Percentiles rank a stretch among this genome's conserved stretches.
These are phyloP conservation scores for Euspilapteryx auroguttella DNA, from an alignment of 2,888 invertebrate genomes.

Conservation along the genomic window DNA sequence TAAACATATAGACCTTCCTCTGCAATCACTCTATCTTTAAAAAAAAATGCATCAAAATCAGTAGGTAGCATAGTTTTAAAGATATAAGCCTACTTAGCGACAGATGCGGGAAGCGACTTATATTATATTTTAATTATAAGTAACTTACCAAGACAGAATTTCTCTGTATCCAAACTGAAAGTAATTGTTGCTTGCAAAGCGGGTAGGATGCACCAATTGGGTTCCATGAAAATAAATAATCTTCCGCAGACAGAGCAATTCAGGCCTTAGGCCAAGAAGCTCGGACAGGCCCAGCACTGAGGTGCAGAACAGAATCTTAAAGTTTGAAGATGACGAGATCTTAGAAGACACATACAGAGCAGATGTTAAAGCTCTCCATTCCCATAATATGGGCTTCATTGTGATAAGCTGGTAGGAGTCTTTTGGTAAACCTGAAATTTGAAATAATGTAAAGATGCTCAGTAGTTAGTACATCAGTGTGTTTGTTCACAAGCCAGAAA, in stretches of 20 bases:
- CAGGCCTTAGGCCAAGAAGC: constrained; percentile 66
- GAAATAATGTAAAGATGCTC: too few relatives aligned
- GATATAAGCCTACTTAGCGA: too few relatives aligned
- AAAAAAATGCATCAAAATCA: too few relatives aligned
- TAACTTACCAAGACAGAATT: constrained; percentile 8
- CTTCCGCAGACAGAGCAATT: constrained; percentile 61
- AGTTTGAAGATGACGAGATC: constrained; percentile 53
- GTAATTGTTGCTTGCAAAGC: constrained; percentile 66
- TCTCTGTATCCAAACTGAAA: constrained; percentile 78
- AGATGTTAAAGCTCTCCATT: constrained; percentile 72
- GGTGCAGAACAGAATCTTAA: constrained; percentile 65
- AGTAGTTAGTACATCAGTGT: too few relatives aligned
- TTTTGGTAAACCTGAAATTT: constrained; percentile 7
- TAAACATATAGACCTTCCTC: too few relatives aligned
- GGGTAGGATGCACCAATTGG: constrained; percentile 71
- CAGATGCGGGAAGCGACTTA: too few relatives aligned
- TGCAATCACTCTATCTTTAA: too few relatives aligned
- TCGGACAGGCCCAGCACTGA: constrained; percentile 73
- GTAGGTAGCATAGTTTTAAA: too few relatives aligned
- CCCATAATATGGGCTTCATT: constrained; percentile 75
- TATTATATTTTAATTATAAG: too few relatives aligned
- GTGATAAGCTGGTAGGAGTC: constrained; percentile 39
- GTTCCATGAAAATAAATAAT: constrained; percentile 80
- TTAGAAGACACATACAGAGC: constrained; percentile 64
- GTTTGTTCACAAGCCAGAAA: too few relatives aligned